Evolutionary conservation across 2,797 vertebrate species (phyloP).

Genomic region (Lacerta bilineata): DNA sequence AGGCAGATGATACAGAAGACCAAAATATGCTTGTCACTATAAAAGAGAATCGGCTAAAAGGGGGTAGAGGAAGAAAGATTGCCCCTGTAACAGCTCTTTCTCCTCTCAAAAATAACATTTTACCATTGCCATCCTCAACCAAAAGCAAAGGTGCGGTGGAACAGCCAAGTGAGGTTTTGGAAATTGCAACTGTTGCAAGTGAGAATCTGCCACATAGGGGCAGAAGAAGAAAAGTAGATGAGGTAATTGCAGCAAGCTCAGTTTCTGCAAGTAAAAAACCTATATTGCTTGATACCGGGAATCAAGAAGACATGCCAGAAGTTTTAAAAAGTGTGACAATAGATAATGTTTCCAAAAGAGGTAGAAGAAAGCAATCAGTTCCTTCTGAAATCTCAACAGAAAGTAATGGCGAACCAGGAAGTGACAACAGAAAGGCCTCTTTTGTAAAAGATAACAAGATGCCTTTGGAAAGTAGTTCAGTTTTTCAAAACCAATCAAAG

Average conservation of each 20-base stretch:
- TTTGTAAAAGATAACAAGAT: background rate
- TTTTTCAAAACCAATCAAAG: background rate
- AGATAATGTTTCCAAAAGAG: conserved; percentile 8
- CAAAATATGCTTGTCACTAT: background rate
- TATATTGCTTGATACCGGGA: background rate
- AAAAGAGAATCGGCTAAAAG: conserved; percentile 26
- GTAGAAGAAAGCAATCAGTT: background rate
- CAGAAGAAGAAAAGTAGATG: conserved; percentile 1
- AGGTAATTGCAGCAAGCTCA: background rate
- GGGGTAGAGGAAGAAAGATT: conserved; percentile 34
- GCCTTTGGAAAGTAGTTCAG: conserved; percentile 14
- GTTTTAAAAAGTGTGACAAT: background rate
- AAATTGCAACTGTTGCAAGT: conserved; percentile 6
- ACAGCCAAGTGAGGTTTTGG: background rate
- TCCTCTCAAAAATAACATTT: background rate
- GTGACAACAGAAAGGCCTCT: background rate
- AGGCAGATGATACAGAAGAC: conserved; percentile 2
- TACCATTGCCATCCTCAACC: background rate
- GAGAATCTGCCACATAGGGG: background rate
- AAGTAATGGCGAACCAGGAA: background rate
- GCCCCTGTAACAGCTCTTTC: background rate
- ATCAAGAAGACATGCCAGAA: background rate
- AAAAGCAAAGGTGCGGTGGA: background rate
- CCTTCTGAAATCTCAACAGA: background rate
- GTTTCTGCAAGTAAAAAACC: conserved; percentile 12